phyloP scores from a whole-genome alignment of 2,888 invertebrate genomes.

The Linnaemya vulpina region DNA sequence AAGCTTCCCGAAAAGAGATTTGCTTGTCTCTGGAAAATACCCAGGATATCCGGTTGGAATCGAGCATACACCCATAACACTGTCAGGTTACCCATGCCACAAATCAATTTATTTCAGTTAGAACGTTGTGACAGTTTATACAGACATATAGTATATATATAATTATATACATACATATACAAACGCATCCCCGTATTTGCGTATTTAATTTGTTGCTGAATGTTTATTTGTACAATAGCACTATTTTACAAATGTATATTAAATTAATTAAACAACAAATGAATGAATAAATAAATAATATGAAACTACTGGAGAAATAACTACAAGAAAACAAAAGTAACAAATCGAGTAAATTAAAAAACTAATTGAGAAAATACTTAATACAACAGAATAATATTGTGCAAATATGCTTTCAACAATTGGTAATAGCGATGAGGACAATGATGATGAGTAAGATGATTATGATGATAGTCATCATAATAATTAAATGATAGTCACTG shows the following conservation, averaged over 20 bases:
- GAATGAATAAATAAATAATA: constrained; percentile 24
- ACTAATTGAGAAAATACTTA: constrained; percentile 1
- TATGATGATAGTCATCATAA: background rate
- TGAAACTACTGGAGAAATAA: background rate
- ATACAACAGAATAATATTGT: constrained; percentile 18
- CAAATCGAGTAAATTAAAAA: constrained; percentile 13
- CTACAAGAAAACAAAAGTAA: constrained; percentile 22
- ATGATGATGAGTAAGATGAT: constrained; percentile 23
- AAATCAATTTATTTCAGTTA: too few relatives aligned
- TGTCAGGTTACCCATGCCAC: too few relatives aligned
- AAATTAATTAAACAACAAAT: constrained; percentile 48
- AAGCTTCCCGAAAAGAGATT: too few relatives aligned
- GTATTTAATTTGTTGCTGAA: too few relatives aligned
- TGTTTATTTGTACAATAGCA: background rate
- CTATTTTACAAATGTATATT: background rate
- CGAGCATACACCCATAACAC: too few relatives aligned
- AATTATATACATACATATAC: too few relatives aligned
- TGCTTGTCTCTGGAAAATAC: too few relatives aligned
- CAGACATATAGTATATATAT: too few relatives aligned
- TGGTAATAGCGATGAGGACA: background rate
- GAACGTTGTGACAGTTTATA: too few relatives aligned
- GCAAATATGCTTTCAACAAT: constrained; percentile 16
- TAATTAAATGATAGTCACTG: constrained; percentile 68
- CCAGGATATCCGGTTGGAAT: too few relatives aligned
- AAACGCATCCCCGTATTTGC: too few relatives aligned